A percentile compares a stretch with the other conserved stretches of the same genome.
These are phyloP conservation scores for Diogma glabrata DNA, from an alignment of 2,888 invertebrate genomes.

Conservation along the genomic window DNA sequence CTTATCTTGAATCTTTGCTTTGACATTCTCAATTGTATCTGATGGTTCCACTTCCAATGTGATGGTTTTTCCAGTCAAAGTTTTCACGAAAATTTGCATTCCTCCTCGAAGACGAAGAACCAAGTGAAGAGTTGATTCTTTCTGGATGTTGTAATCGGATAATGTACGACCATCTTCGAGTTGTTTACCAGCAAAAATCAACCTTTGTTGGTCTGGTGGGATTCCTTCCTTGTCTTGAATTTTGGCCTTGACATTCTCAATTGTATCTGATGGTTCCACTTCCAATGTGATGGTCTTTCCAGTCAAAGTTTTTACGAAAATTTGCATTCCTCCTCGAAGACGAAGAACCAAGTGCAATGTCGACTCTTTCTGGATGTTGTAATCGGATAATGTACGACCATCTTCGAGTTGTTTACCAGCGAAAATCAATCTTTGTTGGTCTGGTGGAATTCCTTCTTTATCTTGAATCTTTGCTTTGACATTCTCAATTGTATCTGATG, in stretches of 20 bases:
- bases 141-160: conserved; percentile 88
- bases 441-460: conserved; percentile 78
- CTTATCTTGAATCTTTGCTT: conserved; percentile 84
- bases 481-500: conserved; percentile 90
- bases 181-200: conserved; percentile 90
- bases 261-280: conserved; percentile 85
- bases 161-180: conserved; percentile 87
- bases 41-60: conserved; percentile 86
- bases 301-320: conserved; percentile 90
- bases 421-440: conserved; percentile 83
- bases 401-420: conserved; percentile 94
- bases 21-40: conserved; percentile 91
- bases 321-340: conserved; percentile 95
- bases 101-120: conserved; percentile 89
- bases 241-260: conserved; percentile 90
- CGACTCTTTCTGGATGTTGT: conserved; percentile 91
- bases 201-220: conserved; percentile 80
- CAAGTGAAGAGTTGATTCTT: conserved; percentile 89
- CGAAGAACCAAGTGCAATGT: conserved; percentile 80
- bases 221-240: conserved; percentile 89
- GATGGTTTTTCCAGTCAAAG: conserved; percentile 86
- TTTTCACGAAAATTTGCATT: conserved; percentile 98
- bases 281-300: conserved; percentile 89
- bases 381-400: conserved; percentile 84
- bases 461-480: conserved; percentile 89